These are phyloP conservation scores for Pyrrhura leucotis DNA, from an alignment of 2,797 vertebrate genomes.

Conservation along the genomic window DNA sequence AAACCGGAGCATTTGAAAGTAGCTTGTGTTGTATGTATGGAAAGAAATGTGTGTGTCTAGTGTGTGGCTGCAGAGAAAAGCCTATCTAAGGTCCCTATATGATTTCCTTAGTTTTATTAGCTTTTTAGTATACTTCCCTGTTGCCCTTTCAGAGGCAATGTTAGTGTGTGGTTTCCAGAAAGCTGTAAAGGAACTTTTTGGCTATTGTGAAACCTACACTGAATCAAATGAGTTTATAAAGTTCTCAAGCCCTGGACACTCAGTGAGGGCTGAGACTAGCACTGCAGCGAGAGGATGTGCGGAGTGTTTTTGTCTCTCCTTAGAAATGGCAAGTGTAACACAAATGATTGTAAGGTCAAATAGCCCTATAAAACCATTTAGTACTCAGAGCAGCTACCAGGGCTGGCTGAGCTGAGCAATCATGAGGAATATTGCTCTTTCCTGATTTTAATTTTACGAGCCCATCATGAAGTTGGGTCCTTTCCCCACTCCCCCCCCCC, in stretches of 20 bases:
- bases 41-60: background rate
- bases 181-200: slow-evolving; percentile 67
- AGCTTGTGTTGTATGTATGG: background rate
- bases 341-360: slow-evolving; percentile 40
- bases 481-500: background rate
- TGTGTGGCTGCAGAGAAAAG: slow-evolving; percentile 20
- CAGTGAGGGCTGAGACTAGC: slow-evolving; percentile 24
- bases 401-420: slow-evolving; percentile 45
- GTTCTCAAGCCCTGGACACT: slow-evolving; percentile 50
- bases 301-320: slow-evolving; percentile 56
- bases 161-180: slow-evolving; percentile 55
- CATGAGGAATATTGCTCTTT: slow-evolving; percentile 47
- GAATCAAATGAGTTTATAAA: slow-evolving; percentile 68
- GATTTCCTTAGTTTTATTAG: slow-evolving; percentile 40
- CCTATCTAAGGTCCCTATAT: background rate
- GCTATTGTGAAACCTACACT: slow-evolving; percentile 65
- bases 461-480: slow-evolving; percentile 51
- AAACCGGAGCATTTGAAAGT: background rate
- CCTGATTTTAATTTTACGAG: slow-evolving; percentile 68
- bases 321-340: slow-evolving; percentile 66
- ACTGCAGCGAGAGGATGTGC: slow-evolving; percentile 62
- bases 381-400: slow-evolving; percentile 30
- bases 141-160: slow-evolving; percentile 28
- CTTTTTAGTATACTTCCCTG: background rate
- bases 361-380: slow-evolving; percentile 51